Percentiles rank a stretch among this genome's conserved stretches.
Evolutionary conservation across 1,140 invertebrate species (phyloP).

Genomic region (Chionoecetes opilio): DNA sequence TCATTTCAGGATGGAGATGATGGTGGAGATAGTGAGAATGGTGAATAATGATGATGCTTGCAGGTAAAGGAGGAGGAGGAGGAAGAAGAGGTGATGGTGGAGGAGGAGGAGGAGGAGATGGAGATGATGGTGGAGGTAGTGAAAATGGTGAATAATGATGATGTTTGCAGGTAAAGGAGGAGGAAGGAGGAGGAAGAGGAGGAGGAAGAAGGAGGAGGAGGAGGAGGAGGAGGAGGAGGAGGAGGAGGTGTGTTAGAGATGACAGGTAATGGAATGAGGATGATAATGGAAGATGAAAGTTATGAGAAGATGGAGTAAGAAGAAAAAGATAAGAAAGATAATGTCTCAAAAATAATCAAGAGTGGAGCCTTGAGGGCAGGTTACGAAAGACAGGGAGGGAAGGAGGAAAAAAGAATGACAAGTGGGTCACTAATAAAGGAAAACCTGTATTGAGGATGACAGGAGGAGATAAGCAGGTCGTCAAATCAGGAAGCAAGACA

Average conservation of each 20-base stretch:
- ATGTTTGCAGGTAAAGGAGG: background rate
- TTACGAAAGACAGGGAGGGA: background rate
- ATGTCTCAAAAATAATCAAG: background rate
- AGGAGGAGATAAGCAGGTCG: background rate
- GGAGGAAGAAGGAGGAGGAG: background rate
- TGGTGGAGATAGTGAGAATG: too few relatives aligned
- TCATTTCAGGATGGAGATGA: too few relatives aligned
- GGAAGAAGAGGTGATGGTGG: too few relatives aligned
- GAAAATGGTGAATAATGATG: background rate
- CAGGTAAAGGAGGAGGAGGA: too few relatives aligned
- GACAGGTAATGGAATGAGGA: constrained; percentile 1
- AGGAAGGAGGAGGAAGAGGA: background rate
- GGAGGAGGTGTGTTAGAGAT: too few relatives aligned
- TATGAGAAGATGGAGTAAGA: background rate
- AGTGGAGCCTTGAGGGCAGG: background rate
- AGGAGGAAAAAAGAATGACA: background rate
- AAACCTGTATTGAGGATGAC: background rate
- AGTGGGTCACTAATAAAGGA: background rate
- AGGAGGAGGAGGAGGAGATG: background rate
- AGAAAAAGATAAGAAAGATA: background rate
- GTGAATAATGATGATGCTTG: too few relatives aligned
- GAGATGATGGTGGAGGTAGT: background rate
- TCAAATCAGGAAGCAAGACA: background rate
- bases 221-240: too few relatives aligned
- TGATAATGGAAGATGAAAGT: background rate